Evolutionary conservation across 2,888 invertebrate genomes (phyloP), one percentile per base, ranked within the genome.

Genomic region (Cecidostiba fungosa): DNA sequence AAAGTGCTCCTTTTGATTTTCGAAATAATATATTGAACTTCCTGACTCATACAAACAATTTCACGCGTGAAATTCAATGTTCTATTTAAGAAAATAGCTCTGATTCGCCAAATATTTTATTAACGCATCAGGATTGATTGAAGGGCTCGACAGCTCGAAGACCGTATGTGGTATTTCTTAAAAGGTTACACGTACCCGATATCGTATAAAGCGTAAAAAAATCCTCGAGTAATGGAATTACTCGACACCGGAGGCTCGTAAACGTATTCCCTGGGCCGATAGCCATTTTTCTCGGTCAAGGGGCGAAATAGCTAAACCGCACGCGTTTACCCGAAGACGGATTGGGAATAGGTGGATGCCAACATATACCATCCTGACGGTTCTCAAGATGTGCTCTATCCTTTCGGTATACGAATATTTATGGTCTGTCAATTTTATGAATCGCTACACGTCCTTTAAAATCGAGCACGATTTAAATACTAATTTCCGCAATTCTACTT

Each of bases 211-310:
- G 91, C 89, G 91, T 79, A 92, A 92, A 91, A 89, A 92, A 92
- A 92, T 92, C 92, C 91, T 90, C 90, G 90, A 88, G 91, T 93
- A 93, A 93, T 93, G 92, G 93, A 93, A 93, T 93, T 93, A 93
- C 92, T 90, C 89, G 91, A 89, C 92, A 89, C 93, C 90, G 90
- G 91, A 90, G 92, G 91, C 91, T 92, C 93, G 93, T 93, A 93
- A 93, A 92, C 90, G 92, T 93, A 93, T 93, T 93, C 93, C 93
- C 93, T 90, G 88, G 90, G 89, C 92, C 92, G 92, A 93, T 93
- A 91, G 92, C 91, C 91, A 93, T 93, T 93, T 93, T 92, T 93
- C 93, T 92, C 92, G 93, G 93, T 92, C 93, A 93, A 92, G 91
- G 91, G 92, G 91, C 90, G 91, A 92, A 92, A 92, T 92, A 91